phyloP scores from a whole-genome alignment of 2,888 invertebrate species.

The Leptinotarsa peninsularis region DNA sequence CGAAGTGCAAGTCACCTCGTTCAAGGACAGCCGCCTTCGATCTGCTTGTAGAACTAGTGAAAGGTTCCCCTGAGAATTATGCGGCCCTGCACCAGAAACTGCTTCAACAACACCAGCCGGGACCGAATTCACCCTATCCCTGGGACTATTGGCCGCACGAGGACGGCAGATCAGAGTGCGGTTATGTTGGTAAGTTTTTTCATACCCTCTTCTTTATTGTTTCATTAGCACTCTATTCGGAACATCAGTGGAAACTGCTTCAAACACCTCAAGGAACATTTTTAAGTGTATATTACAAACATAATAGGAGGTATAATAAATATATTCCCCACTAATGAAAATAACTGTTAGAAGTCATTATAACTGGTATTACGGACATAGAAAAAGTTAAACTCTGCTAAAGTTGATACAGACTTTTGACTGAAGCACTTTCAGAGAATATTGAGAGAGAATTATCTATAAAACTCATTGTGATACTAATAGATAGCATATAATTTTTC shows the following conservation, averaged over 20 bases:
- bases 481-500: no score
- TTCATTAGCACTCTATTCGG: no score
- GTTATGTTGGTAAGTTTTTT: slow-evolving; percentile 74
- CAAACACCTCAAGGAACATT: no score
- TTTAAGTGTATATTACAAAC: no score
- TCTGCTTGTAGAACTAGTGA: slow-evolving; percentile 87
- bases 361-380: no score
- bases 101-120: slow-evolving; percentile 87
- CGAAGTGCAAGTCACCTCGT: slow-evolving; percentile 92
- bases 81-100: slow-evolving; percentile 85
- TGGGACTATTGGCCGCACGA: slow-evolving; percentile 99
- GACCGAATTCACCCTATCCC: slow-evolving; percentile 86
- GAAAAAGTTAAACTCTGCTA: neutral
- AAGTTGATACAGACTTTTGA: no score
- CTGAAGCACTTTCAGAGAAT: no score
- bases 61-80: slow-evolving; percentile 88
- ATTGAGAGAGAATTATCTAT: no score
- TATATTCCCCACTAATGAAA: no score
- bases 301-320: no score
- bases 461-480: neutral
- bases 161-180: slow-evolving; percentile 93
- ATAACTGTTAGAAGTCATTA: no score
- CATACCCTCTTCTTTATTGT: neutral
- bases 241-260: no score
- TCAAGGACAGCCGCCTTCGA: slow-evolving; percentile 93